phyloP scores from a whole-genome alignment of 2,888 invertebrate genomes.

The Drosophila siamana region DNA sequence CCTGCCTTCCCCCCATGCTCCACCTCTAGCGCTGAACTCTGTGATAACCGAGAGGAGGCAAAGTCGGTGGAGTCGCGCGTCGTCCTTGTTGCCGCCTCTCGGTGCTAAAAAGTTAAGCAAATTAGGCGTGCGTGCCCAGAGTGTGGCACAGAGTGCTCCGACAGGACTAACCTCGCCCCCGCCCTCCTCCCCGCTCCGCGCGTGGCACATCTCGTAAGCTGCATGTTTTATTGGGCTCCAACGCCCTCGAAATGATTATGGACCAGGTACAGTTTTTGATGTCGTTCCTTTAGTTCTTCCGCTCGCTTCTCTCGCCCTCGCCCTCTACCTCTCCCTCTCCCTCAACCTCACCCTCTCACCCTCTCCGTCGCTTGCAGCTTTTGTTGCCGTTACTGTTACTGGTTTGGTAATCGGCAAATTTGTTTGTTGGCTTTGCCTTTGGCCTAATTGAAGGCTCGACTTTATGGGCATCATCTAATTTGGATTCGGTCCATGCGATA shows the following conservation, averaged over 20 bases:
- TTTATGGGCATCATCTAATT: slow-evolving; percentile 62
- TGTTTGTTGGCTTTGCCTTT: slow-evolving; percentile 46
- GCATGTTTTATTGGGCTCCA: slow-evolving; percentile 72
- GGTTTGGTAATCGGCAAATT: slow-evolving; percentile 49
- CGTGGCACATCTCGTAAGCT: slow-evolving; percentile 62
- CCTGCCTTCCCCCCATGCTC: neutral
- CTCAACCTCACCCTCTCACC: no score
- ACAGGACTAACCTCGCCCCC: neutral
- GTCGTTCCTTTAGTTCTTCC: slow-evolving; percentile 15
- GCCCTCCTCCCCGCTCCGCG: no score
- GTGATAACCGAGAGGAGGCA: neutral
- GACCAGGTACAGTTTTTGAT: slow-evolving; percentile 48
- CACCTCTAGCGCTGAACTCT: neutral
- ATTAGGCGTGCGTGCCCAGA: slow-evolving; percentile 74
- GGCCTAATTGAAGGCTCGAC: slow-evolving; percentile 60
- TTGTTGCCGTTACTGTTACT: slow-evolving; percentile 3
- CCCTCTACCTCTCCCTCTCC: neutral
- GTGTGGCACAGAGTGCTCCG: slow-evolving; percentile 13
- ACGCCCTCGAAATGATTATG: slow-evolving; percentile 65
- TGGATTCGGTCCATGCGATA: slow-evolving; percentile 59
- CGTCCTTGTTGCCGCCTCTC: slow-evolving; percentile 34
- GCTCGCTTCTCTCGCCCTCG: neutral
- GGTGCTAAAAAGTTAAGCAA: slow-evolving; percentile 79
- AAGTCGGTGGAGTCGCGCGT: slow-evolving; percentile 2
- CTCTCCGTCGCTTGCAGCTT: no score